A percentile compares a stretch with the other conserved stretches of the same genome.
phyloP scores from a whole-genome alignment of 2,113 vertebrate genomes.

The Pseudorectes ferrugineus region DNA sequence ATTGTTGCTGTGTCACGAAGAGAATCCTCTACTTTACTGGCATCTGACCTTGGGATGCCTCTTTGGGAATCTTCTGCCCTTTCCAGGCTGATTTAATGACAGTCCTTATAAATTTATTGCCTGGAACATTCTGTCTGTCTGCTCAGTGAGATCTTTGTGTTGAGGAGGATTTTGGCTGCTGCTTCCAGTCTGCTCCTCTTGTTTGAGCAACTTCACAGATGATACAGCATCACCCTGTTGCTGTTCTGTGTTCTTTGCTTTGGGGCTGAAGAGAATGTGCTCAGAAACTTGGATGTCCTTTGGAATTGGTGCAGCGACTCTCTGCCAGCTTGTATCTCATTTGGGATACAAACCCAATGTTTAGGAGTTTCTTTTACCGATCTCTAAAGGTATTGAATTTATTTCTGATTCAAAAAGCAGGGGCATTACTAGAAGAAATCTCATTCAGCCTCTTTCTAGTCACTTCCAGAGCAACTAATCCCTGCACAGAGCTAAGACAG shows the following conservation, averaged over 20 bases:
- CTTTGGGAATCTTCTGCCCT: constrained; percentile 42
- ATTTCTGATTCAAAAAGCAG: background rate
- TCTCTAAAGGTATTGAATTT: background rate
- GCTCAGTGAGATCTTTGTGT: background rate
- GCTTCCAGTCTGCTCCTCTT: constrained; percentile 1
- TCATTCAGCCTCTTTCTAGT: background rate
- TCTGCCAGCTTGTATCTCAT: background rate
- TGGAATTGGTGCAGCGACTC: background rate
- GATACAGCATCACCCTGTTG: background rate
- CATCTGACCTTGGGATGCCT: constrained; percentile 3
- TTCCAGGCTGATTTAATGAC: background rate
- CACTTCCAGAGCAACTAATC: background rate
- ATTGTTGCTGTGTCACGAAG: background rate
- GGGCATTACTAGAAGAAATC: background rate
- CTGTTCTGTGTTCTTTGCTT: background rate
- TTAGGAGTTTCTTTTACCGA: background rate
- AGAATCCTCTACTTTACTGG: background rate
- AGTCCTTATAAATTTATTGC: background rate
- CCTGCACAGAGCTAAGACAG: background rate
- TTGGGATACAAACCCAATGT: background rate
- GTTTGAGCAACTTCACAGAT: background rate
- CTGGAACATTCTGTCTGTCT: background rate
- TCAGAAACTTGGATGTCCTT: constrained; percentile 5
- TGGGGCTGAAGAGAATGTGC: background rate
- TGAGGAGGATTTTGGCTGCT: constrained; percentile 13